Conservation (phyloP, 2,888 invertebrate genomes). For the Terebella lapidaria region DNA sequence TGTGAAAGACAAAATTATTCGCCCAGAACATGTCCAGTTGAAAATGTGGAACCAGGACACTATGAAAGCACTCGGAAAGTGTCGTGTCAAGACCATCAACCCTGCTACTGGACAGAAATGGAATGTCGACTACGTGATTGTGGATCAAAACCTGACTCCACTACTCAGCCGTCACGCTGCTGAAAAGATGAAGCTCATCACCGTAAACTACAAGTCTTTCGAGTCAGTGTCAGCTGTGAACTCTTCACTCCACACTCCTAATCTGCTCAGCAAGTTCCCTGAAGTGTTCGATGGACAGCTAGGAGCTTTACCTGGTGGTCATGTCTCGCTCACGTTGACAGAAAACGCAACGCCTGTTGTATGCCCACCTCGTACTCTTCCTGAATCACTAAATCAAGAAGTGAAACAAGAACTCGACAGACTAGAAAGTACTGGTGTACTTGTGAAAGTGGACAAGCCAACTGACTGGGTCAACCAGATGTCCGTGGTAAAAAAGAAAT, state of each 20-base stretch:
- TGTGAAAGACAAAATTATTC: not conserved
- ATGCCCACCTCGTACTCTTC: slow-evolving; percentile 5
- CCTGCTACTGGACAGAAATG: not conserved
- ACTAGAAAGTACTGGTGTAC: not conserved
- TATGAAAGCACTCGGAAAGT: slow-evolving; percentile 2
- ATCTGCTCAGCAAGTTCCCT: not conserved
- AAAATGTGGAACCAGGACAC: slow-evolving; percentile 7
- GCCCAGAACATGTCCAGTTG: not conserved
- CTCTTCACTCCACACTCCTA: not conserved
- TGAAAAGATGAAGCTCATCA: slow-evolving; percentile 11
- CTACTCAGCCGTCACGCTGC: not conserved
- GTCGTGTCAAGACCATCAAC: not conserved
- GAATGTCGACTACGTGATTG: slow-evolving; percentile 2
- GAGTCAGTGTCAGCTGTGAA: slow-evolving; percentile 1
- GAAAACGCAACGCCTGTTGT: not conserved
- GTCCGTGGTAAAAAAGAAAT: slow-evolving; percentile 6
- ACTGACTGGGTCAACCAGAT: slow-evolving; percentile 13
- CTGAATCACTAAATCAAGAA: not conserved
- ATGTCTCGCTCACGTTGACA: slow-evolving; percentile 1
- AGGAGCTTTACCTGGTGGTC: slow-evolving; percentile 5
- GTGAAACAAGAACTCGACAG: slow-evolving; percentile 5
- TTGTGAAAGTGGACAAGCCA: slow-evolving; percentile 6
- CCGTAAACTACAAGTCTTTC: slow-evolving; percentile 11
- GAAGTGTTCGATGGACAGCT: slow-evolving; percentile 7
- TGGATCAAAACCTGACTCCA: not conserved